Conservation (phyloP, 2,113 vertebrate species). For the Pungitius pungitius region DNA sequence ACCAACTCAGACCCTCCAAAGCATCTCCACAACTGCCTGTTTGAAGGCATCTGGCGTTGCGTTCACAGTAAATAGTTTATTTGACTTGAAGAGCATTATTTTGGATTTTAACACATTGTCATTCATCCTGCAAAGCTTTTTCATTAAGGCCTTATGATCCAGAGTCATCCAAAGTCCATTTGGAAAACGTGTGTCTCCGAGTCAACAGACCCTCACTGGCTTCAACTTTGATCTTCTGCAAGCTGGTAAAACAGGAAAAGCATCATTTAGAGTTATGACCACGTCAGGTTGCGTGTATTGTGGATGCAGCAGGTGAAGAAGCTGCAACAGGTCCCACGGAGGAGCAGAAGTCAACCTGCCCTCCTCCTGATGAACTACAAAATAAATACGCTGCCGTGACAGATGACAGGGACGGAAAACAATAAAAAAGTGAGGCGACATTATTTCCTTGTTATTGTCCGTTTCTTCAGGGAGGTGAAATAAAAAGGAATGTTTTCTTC, state of each 20-base stretch:
- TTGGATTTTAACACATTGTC: neutral
- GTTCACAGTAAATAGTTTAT: neutral
- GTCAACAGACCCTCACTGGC: neutral
- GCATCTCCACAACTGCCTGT: neutral
- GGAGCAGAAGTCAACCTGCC: neutral
- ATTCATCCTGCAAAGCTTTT: neutral
- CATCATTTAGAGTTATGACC: neutral
- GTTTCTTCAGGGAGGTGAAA: neutral
- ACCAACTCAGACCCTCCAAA: neutral
- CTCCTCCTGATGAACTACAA: neutral
- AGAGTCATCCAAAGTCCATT: neutral
- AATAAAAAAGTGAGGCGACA: neutral
- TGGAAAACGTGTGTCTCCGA: neutral
- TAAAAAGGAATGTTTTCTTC: neutral
- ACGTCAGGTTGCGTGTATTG: constrained; percentile 12
- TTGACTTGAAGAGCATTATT: neutral
- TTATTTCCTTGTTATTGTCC: neutral
- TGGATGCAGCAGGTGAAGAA: neutral
- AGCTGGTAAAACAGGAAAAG: neutral
- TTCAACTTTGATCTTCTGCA: neutral
- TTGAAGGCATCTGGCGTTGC: neutral
- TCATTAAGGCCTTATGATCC: neutral
- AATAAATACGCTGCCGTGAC: neutral
- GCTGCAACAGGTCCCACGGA: neutral
- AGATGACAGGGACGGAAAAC: neutral